Conservation (phyloP, 2,888 invertebrate species). For the Coremacera marginata region DNA sequence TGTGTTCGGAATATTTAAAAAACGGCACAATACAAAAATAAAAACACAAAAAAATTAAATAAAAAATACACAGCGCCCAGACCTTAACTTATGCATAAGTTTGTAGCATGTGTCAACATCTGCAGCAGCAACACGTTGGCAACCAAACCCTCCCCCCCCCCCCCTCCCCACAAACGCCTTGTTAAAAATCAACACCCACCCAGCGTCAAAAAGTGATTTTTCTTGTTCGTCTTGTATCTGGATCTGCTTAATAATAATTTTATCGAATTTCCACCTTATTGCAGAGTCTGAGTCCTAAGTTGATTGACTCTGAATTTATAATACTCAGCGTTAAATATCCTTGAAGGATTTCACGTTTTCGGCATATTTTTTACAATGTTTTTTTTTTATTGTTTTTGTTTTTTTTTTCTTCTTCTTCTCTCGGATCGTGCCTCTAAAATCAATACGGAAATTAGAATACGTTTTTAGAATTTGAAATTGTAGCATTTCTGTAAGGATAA, state of each 20-base stretch:
- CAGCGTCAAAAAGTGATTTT: slow-evolving; percentile 27
- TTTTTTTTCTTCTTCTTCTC: too few species aligned
- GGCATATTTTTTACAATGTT: neutral
- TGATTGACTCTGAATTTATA: neutral
- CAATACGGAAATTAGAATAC: slow-evolving; percentile 31
- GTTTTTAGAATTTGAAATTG: slow-evolving; percentile 10
- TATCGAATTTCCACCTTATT: slow-evolving; percentile 18
- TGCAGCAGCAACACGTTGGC: neutral
- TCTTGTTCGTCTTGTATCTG: slow-evolving; percentile 9
- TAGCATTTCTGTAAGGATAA: too few species aligned
- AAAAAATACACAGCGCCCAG: neutral
- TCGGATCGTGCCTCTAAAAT: neutral
- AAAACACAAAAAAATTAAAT: neutral
- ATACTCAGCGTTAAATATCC: slow-evolving; percentile 26
- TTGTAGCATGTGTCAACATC: neutral
- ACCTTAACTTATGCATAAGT: too few species aligned
- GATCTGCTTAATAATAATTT: slow-evolving; percentile 1
- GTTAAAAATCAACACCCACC: neutral
- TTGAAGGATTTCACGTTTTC: slow-evolving; percentile 28
- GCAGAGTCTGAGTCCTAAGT: neutral
- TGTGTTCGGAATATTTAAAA: slow-evolving; percentile 50
- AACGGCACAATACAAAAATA: neutral
- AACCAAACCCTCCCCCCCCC: neutral
- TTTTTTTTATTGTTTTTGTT: slow-evolving; percentile 4
- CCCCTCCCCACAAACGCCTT: too few species aligned